Evolutionary conservation across 2,888 invertebrate species (phyloP).

Genomic region (Mantis religiosa): DNA sequence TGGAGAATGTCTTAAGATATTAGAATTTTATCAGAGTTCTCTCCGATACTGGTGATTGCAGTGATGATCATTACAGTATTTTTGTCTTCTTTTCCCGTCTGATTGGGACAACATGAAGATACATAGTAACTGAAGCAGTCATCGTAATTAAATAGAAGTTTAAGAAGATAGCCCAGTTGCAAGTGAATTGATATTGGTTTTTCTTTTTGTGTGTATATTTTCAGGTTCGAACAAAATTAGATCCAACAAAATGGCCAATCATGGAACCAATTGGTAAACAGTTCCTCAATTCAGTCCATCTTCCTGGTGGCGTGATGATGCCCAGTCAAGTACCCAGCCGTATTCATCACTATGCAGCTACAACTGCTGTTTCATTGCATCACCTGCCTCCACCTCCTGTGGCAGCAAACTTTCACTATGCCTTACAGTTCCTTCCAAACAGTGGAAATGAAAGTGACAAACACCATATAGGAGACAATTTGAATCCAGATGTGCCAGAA

Average conservation of each 20-base stretch:
- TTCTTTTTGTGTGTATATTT: conserved; percentile 25
- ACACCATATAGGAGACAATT: conserved; percentile 47
- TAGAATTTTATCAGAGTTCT: no score
- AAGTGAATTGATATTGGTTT: background rate
- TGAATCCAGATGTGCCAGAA: conserved; percentile 84
- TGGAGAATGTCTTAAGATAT: no score
- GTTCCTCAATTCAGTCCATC: background rate
- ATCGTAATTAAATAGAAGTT: background rate
- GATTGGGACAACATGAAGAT: background rate
- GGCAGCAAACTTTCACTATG: conserved; percentile 21
- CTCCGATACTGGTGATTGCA: background rate
- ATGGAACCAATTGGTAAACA: conserved; percentile 48
- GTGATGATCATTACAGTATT: background rate
- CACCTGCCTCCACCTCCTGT: conserved; percentile 33
- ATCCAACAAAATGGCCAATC: conserved; percentile 88
- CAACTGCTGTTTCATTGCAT: conserved; percentile 8
- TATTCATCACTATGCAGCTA: conserved; percentile 29
- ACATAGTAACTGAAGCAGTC: background rate
- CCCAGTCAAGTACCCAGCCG: conserved; percentile 31
- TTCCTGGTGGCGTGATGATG: background rate
- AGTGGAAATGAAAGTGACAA: background rate
- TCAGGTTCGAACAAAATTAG: conserved; percentile 75
- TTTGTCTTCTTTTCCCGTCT: background rate
- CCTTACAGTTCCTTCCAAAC: background rate
- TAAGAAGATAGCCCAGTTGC: background rate